Conservation (phyloP, 2,797 vertebrate species). For the Psittacula echo region DNA sequence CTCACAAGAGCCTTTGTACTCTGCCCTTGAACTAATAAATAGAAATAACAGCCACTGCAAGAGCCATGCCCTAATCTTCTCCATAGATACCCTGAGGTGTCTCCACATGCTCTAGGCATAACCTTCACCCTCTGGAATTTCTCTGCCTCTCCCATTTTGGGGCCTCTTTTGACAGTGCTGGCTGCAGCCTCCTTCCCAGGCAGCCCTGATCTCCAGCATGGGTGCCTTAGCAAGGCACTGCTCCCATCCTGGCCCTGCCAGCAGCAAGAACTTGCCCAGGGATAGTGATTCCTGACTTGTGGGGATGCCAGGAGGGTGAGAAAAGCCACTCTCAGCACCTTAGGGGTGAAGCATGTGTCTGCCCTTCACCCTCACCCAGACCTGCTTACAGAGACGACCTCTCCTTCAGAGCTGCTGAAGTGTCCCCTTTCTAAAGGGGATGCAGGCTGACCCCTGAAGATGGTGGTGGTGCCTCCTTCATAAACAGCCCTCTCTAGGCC, state of each 20-base stretch:
- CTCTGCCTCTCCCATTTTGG: background rate
- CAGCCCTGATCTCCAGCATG: fast-evolving
- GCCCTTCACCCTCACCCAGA: background rate
- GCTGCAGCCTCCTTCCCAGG: background rate
- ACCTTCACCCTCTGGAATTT: background rate
- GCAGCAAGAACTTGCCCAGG: background rate
- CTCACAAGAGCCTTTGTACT: background rate
- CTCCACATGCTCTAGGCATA: background rate
- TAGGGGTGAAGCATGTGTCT: background rate
- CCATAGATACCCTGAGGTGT: background rate
- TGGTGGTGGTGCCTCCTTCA: background rate
- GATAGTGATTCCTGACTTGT: background rate
- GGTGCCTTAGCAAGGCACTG: background rate
- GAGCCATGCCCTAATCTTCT: background rate
- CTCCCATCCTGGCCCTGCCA: background rate
- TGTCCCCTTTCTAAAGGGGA: background rate
- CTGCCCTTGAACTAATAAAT: background rate
- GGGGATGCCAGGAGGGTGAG: background rate
- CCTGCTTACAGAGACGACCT: background rate
- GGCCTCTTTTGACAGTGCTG: background rate
- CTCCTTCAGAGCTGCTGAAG: background rate
- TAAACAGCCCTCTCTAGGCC: background rate
- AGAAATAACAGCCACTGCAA: background rate
- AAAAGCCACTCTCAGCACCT: background rate
- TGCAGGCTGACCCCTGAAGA: fast-evolving